Conservation (phyloP, 2,888 invertebrate genomes). For the Orthosia incerta region DNA sequence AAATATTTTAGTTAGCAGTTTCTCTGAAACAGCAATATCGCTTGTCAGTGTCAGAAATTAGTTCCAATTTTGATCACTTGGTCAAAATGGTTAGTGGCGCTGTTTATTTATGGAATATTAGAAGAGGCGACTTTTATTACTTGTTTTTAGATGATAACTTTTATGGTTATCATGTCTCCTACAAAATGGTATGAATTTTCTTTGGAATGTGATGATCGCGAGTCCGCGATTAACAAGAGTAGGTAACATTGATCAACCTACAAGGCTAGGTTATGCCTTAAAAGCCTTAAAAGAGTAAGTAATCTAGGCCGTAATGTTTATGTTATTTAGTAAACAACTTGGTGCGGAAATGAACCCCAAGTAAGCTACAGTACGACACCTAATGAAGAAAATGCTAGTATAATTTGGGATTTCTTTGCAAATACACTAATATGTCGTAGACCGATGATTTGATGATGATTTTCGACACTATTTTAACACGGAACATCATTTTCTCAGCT, state of each 20-base stretch:
- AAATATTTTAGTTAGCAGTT: not conserved
- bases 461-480: not conserved
- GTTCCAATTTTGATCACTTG: slow-evolving; percentile 6
- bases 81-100: not conserved
- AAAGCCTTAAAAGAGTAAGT: not conserved
- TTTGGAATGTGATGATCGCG: not conserved
- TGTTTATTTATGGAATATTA: not conserved
- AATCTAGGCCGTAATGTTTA: not conserved
- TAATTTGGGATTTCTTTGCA: not conserved
- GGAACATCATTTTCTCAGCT: slow-evolving; percentile 19
- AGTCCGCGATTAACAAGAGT: not conserved
- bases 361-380: too few relatives aligned
- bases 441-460: not conserved
- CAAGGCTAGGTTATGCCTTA: not conserved
- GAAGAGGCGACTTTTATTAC: not conserved
- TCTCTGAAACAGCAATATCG: not conserved
- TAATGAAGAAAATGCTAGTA: not conserved
- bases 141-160: not conserved
- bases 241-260: not conserved
- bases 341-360: not conserved
- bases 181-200: too few relatives aligned
- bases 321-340: not conserved
- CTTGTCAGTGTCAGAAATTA: not conserved
- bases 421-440: not conserved
- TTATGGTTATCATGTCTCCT: not conserved